phyloP scores from a whole-genome alignment of 2,113 vertebrate species.

The Neotragus moschatus region DNA sequence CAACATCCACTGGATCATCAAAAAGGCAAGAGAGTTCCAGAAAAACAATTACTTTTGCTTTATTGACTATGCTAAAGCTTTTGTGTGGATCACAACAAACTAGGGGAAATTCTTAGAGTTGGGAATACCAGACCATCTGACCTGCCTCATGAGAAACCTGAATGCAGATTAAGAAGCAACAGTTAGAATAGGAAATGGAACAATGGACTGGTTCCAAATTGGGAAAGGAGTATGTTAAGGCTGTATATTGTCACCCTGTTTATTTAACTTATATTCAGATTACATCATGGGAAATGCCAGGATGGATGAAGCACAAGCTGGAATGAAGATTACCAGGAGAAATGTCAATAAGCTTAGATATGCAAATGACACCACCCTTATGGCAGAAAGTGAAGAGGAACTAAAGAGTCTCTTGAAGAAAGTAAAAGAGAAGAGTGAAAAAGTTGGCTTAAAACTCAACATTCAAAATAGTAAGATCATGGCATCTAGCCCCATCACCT shows the following conservation, averaged over 20 bases:
- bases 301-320: background rate
- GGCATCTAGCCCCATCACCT: background rate
- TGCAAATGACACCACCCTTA: background rate
- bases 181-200: background rate
- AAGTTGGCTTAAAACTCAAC: background rate
- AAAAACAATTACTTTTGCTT: background rate
- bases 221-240: background rate
- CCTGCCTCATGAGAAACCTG: background rate
- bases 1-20: background rate
- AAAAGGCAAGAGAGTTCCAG: background rate
- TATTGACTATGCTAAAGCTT: background rate
- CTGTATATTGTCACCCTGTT: background rate
- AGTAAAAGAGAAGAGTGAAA: background rate
- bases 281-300: background rate
- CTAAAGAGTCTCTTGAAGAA: background rate
- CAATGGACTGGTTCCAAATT: background rate
- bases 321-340: background rate
- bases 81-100: background rate
- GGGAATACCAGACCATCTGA: background rate
- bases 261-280: background rate
- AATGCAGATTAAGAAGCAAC: background rate
- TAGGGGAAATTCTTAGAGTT: background rate
- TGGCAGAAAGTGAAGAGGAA: background rate
- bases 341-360: background rate
- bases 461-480: background rate